Conservation (phyloP, 2,797 vertebrate species). For the Tenualosa ilisha region DNA sequence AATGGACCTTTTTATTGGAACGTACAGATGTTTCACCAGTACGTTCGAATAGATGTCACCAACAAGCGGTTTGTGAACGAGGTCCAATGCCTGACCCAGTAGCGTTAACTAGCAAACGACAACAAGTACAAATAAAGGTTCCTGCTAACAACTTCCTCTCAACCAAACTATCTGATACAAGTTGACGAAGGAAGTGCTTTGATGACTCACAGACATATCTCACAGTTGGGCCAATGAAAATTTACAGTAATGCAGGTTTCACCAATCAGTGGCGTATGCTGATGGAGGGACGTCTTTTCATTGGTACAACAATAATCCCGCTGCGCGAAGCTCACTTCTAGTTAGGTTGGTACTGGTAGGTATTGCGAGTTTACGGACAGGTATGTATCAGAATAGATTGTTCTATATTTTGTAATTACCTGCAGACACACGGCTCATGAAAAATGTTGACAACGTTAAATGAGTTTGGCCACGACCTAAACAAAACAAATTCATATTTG, state of each 20-base stretch:
- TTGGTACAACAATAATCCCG: conserved; percentile 26
- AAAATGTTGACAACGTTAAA: neutral
- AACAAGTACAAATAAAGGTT: neutral
- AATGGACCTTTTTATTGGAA: neutral
- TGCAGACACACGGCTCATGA: neutral
- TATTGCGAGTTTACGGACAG: conserved; percentile 17
- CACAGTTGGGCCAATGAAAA: neutral
- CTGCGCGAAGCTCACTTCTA: neutral
- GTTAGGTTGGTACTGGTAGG: conserved; percentile 10
- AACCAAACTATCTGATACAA: neutral
- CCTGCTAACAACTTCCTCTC: neutral
- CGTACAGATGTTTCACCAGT: neutral
- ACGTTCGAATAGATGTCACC: neutral
- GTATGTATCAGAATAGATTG: conserved; percentile 22
- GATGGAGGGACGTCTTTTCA: conserved; percentile 41
- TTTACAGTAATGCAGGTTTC: neutral
- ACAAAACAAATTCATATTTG: neutral
- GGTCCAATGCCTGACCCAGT: neutral
- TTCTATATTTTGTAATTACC: neutral
- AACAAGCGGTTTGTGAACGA: neutral
- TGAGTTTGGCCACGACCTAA: neutral
- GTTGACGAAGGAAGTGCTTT: neutral
- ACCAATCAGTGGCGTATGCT: conserved; percentile 60
- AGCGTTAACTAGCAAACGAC: neutral
- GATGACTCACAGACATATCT: neutral